Evolutionary conservation across 2,797 vertebrate genomes (phyloP), one percentile per base, ranked within the genome.

Genomic region (Merluccius polli): DNA sequence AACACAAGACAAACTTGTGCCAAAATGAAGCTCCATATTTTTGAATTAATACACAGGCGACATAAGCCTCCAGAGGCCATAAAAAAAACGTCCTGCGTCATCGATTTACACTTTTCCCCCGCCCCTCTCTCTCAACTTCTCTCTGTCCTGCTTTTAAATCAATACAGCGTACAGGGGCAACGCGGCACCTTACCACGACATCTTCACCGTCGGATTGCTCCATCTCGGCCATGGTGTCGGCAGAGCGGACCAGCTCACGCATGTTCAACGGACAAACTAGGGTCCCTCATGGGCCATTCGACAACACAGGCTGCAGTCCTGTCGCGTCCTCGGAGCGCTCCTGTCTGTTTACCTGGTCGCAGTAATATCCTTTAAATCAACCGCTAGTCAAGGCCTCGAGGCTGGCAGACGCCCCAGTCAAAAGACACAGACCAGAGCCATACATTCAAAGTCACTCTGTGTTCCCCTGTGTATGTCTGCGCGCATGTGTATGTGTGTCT

Each of bases 181-280:
- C 29, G 7, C 29, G 16, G 29, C 16, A n/a, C 13, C 88, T 90
- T 88, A 92, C 91, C 88, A 44, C 70, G 31, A 80, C 67, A 18
- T 91, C 90, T 38, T 91, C 86, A 0, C 35, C 79, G 73, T 91
- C 89, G 44, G 70, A 79, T 75, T 84, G 29, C 68, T 91, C 91
- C 88, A 89, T 88, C 52, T 89, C 86, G 59, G 59, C 59, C 8
- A 87, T 11, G 29, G 73, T 67, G 75, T 89, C 86, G 21, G 82
- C 59, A 36, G 88, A 87, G 82, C 77, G 75, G 74, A 77, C 80
- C 79, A 78, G 71, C 75, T 82, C 88, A 38, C 24, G 81, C 91
- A 92, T 88, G 84, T 84, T 87, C 85, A 69, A 21, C 78, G 79
- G 75, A 65, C 77, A 44, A 73, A 30, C 67, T 75, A 79, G 67